A percentile compares a stretch with the other conserved stretches of the same genome.
Evolutionary conservation across 2,888 invertebrate species (phyloP).

Genomic region (Sicus ferrugineus): DNA sequence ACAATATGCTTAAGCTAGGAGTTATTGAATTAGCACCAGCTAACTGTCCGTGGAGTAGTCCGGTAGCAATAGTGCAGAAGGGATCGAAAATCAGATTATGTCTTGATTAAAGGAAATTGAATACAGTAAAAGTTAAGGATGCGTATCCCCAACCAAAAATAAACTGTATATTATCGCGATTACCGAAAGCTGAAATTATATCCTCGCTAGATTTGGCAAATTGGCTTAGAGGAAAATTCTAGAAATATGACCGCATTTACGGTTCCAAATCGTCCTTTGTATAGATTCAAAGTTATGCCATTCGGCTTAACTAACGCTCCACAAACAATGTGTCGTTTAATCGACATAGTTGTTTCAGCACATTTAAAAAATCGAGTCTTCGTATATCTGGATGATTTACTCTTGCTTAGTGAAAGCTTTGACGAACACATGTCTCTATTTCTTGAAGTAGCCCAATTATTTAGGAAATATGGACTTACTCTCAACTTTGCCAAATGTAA

Average conservation of each 20-base stretch:
- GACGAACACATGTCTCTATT: background rate
- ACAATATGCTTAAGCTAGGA: too few species aligned
- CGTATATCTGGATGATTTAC: slow-evolving; percentile 37
- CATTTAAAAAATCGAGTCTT: slow-evolving; percentile 33
- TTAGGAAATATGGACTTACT: background rate
- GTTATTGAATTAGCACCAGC: too few species aligned
- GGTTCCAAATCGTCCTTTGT: slow-evolving; percentile 42
- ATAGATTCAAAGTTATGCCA: slow-evolving; percentile 40
- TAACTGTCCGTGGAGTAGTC: too few species aligned
- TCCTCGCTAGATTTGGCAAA: slow-evolving; percentile 36
- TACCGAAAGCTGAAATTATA: slow-evolving; percentile 31
- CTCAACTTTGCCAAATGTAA: background rate
- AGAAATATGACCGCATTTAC: slow-evolving; percentile 46
- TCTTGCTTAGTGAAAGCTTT: slow-evolving; percentile 8
- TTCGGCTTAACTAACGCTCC: slow-evolving; percentile 39
- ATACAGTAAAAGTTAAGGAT: slow-evolving; percentile 44
- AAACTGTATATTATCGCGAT: slow-evolving; percentile 22
- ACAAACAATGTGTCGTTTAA: slow-evolving; percentile 35
- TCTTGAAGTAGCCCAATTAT: background rate
- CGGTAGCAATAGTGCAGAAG: too few species aligned
- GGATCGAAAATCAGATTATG: too few species aligned
- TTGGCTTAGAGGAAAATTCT: slow-evolving; percentile 24
- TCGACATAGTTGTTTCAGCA: slow-evolving; percentile 33
- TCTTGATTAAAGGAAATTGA: slow-evolving; percentile 47
- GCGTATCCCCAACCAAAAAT: slow-evolving; percentile 33